Percentiles rank a stretch among this genome's conserved stretches.
Conservation (phyloP, 2,888 invertebrate genomes). For the Nomada fabriciana region DNA sequence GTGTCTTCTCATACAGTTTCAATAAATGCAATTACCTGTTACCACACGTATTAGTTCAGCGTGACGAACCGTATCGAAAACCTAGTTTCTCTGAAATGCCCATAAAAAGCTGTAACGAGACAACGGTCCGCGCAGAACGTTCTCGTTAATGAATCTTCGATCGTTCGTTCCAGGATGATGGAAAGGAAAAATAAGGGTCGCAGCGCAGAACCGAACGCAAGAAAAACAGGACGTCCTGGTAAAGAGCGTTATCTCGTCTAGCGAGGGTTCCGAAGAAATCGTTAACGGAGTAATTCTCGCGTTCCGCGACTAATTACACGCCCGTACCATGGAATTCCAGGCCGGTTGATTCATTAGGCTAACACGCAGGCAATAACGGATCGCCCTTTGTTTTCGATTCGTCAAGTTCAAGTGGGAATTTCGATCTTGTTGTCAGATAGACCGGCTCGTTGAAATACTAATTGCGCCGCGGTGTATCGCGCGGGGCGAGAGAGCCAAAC, state of each 20-base stretch:
- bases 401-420: slow-evolving; percentile 28
- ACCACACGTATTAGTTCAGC: no score
- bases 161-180: neutral
- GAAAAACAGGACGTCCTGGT: slow-evolving; percentile 35
- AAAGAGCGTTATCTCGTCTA: slow-evolving; percentile 46
- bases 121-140: neutral
- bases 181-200: neutral
- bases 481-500: neutral
- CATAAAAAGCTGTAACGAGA: neutral
- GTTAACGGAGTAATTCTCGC: slow-evolving; percentile 55
- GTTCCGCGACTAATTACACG: slow-evolving; percentile 55
- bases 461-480: slow-evolving; percentile 16
- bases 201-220: neutral
- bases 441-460: slow-evolving; percentile 52
- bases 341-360: slow-evolving; percentile 52
- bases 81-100: neutral
- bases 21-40: no score
- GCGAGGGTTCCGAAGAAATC: slow-evolving; percentile 57
- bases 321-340: slow-evolving; percentile 32
- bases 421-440: slow-evolving; percentile 34
- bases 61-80: no score
- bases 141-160: neutral
- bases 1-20: no score
- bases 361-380: slow-evolving; percentile 39
- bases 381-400: slow-evolving; percentile 55